Conservation (phyloP, 2,888 invertebrate genomes). For the Andricus curvator region DNA sequence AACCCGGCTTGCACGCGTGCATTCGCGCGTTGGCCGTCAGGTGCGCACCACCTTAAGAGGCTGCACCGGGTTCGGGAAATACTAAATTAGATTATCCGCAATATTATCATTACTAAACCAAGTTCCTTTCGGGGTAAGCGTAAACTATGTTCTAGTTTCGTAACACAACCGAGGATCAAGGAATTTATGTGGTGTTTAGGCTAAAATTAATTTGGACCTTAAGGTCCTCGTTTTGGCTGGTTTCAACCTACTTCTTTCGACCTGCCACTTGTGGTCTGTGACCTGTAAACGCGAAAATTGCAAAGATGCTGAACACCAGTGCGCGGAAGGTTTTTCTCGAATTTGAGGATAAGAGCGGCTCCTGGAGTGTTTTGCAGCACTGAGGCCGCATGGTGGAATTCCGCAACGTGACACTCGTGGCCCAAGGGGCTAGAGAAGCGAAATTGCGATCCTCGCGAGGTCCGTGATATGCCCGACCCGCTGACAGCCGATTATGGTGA, state of each 20-base stretch:
- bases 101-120: too few species aligned
- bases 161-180: too few species aligned
- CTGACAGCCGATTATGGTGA: conserved; percentile 72
- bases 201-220: too few species aligned
- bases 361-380: conserved; percentile 25
- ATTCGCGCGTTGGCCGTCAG: conserved; percentile 49
- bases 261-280: conserved; percentile 47
- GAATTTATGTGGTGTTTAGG: too few species aligned
- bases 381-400: conserved; percentile 46
- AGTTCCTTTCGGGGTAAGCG: too few species aligned
- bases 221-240: background rate
- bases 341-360: conserved; percentile 39
- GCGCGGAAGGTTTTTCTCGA: conserved; percentile 48
- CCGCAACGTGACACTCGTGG: conserved; percentile 48
- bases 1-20: conserved; percentile 49
- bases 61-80: too few species aligned
- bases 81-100: background rate
- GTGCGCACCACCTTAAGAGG: background rate
- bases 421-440: conserved; percentile 50
- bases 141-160: too few species aligned
- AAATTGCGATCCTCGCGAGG: conserved; percentile 57
- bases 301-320: conserved; percentile 48
- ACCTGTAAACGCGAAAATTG: conserved; percentile 51
- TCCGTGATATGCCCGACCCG: conserved; percentile 71
- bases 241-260: background rate